Conservation (phyloP, 2,797 vertebrate genomes). For the Furcifer pardalis region DNA sequence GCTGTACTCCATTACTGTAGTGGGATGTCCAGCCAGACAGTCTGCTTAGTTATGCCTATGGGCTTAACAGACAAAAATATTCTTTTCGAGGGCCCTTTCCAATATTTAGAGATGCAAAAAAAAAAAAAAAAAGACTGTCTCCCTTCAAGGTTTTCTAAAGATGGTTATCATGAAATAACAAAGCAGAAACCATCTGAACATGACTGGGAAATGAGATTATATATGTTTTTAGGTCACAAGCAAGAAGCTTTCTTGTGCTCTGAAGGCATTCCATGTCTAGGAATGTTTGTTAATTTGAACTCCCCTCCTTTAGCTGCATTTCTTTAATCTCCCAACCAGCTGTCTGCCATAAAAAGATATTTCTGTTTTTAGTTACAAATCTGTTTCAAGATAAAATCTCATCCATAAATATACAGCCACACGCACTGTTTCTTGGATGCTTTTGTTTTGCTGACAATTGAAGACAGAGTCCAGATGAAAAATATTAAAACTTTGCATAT, state of each 20-base stretch:
- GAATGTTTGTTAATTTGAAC: conserved; percentile 80
- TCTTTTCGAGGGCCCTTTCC: conserved; percentile 53
- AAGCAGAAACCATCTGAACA: conserved; percentile 58
- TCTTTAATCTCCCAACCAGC: conserved; percentile 83
- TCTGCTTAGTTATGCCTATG: too few species aligned
- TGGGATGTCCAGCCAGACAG: too few species aligned
- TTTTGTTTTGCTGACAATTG: conserved; percentile 71
- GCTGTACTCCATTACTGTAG: too few species aligned
- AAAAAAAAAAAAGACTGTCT: conserved; percentile 52
- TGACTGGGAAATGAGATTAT: conserved; percentile 63
- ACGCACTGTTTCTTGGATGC: conserved; percentile 46
- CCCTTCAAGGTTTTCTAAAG: conserved; percentile 49
- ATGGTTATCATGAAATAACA: conserved; percentile 53
- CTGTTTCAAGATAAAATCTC: conserved; percentile 82
- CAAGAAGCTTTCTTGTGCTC: conserved; percentile 75
- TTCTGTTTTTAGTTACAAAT: conserved; percentile 85
- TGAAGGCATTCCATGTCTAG: conserved; percentile 76
- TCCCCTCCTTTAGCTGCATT: conserved; percentile 71
- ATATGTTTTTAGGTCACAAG: conserved; percentile 74
- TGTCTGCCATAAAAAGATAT: conserved; percentile 85
- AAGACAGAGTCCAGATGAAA: conserved; percentile 75
- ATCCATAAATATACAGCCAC: conserved; percentile 78
- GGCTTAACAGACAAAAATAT: background rate
- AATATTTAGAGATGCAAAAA: conserved; percentile 43
- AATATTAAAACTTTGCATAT: too few species aligned